Conservation (phyloP, 2,113 vertebrate genomes). For the Copsychus sechellarum region DNA sequence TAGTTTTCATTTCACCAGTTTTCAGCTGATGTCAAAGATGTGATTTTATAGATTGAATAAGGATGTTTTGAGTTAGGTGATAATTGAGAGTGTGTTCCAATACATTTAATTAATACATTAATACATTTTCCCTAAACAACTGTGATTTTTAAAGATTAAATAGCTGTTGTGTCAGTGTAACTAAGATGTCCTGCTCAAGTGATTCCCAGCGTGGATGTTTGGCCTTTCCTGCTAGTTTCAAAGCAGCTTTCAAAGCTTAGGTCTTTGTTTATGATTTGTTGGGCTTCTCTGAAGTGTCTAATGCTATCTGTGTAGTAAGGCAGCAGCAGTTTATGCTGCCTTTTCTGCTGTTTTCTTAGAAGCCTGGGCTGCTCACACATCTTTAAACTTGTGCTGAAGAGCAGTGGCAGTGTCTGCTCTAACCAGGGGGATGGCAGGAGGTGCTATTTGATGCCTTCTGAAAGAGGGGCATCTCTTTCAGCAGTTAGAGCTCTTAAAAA, state of each 20-base stretch:
- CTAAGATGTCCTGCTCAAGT: background rate
- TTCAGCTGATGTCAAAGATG: accelerated
- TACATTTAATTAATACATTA: background rate
- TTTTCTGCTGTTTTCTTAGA: background rate
- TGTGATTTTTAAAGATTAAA: background rate
- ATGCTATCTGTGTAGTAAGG: no score
- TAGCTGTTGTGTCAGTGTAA: background rate
- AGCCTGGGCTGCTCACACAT: background rate
- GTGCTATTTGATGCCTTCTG: accelerated
- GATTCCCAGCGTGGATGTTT: background rate
- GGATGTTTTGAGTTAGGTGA: background rate
- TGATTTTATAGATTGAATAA: background rate
- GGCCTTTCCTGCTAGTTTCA: background rate
- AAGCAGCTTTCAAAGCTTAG: background rate
- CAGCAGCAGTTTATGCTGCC: background rate
- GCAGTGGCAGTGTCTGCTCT: background rate
- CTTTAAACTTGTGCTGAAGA: background rate
- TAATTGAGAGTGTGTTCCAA: background rate
- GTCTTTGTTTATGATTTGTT: background rate
- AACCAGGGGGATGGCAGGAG: background rate
- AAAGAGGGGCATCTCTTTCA: background rate
- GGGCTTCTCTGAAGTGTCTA: background rate
- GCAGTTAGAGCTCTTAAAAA: background rate
- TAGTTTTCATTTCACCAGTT: background rate
- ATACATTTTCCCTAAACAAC: background rate